These are phyloP conservation scores for Popillia japonica DNA, from an alignment of 1,140 invertebrate species.

Conservation along the genomic window DNA sequence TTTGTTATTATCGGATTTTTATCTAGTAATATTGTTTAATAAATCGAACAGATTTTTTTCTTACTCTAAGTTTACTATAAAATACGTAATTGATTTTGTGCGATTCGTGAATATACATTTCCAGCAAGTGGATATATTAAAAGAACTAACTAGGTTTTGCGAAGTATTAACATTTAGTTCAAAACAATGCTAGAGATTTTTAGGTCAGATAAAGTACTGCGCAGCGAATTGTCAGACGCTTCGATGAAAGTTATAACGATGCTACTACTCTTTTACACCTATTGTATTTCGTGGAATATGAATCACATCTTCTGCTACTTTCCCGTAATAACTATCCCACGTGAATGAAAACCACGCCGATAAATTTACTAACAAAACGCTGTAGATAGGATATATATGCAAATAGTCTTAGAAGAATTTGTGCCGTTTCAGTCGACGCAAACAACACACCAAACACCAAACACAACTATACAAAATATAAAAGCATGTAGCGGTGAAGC, in stretches of 20 bases:
- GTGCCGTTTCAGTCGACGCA: too few relatives aligned
- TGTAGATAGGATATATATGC: too few relatives aligned
- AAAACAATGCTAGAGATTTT: background rate
- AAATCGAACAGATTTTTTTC: too few relatives aligned
- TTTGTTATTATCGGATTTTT: too few relatives aligned
- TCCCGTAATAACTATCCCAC: background rate
- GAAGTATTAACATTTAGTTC: background rate
- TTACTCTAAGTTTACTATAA: too few relatives aligned
- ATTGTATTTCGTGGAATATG: conserved; percentile 3
- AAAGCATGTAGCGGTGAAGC: background rate
- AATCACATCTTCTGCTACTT: background rate
- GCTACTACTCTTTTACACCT: background rate
- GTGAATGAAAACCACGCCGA: background rate
- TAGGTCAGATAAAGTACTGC: background rate
- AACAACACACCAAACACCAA: too few relatives aligned
- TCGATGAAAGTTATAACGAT: background rate
- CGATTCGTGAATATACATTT: background rate
- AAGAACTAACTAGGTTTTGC: background rate
- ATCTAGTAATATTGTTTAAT: too few relatives aligned
- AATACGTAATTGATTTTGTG: too few relatives aligned
- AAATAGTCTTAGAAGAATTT: too few relatives aligned
- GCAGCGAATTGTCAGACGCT: background rate
- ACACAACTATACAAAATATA: background rate
- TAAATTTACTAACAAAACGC: too few relatives aligned
- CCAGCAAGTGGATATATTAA: background rate